Conservation (phyloP, 1,140 invertebrate genomes). For the Drosophila biarmipes region DNA sequence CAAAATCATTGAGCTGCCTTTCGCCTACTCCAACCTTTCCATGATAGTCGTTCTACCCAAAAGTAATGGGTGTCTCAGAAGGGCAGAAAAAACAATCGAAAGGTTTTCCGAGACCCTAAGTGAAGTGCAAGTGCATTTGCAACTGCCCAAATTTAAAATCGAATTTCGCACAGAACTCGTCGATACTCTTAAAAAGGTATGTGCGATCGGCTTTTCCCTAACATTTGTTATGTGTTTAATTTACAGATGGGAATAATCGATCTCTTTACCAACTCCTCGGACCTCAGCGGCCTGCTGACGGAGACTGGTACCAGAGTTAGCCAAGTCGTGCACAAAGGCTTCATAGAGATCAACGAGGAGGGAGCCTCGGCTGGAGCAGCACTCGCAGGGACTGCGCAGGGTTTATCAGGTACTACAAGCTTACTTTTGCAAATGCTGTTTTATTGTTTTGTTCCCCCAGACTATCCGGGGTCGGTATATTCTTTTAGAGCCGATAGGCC, state of each 20-base stretch:
- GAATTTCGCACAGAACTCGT: background rate
- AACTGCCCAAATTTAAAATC: background rate
- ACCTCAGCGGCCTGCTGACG: background rate
- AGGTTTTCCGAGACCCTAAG: background rate
- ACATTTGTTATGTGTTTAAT: background rate
- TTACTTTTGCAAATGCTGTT: background rate
- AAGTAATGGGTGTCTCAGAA: background rate
- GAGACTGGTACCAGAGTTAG: background rate
- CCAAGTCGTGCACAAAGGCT: background rate
- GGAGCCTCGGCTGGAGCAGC: background rate
- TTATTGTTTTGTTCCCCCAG: background rate
- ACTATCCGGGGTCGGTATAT: background rate
- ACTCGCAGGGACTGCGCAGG: background rate
- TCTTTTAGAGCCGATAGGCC: background rate
- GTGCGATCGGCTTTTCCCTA: background rate
- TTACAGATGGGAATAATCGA: constrained; percentile 1
- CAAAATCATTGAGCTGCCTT: background rate
- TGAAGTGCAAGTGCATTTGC: background rate
- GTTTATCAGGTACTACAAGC: background rate
- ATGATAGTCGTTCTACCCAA: background rate
- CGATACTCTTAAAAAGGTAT: background rate
- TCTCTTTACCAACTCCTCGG: background rate
- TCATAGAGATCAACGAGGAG: background rate
- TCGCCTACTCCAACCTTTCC: background rate
- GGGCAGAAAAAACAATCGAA: background rate